Base-by-base conservation (phyloP, 2,797 vertebrate genomes). In the Cynodonichthys magdalenae region DNA sequence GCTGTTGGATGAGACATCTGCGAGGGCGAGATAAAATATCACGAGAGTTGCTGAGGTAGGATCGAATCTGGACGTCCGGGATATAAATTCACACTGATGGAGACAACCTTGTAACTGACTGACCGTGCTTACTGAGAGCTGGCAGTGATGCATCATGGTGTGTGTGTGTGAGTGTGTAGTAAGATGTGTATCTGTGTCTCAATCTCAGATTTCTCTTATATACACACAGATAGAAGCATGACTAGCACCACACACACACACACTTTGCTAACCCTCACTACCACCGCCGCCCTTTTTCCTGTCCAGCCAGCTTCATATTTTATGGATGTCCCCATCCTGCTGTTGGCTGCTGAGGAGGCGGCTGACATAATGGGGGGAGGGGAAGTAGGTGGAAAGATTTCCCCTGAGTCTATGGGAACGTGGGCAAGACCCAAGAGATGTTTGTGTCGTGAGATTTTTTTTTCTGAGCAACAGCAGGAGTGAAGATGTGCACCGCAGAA, bases 291-390 rank as follows among this genome's bases (percentile, higher is more conserved):
- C 53, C 54, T 68, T 80, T 42, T 69, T 82, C 77, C 80, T 67
- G 72, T 77, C 66, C 83, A 58, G 76, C 75, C 58, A 82, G 64
- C 78, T 76, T 88, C 82, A 90, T 92, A 64, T 88, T 88, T 90
- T 91, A 92, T 92, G 84, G 71, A 91, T 87, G 60, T 46, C 68
- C 71, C 58, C 36, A 72, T 84, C 60, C 70, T 71, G 71, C 71
- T 77, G 71, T 59, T 67, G 31, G 81, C 76, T 79, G 86, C 60
- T 15, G 82, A 73, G 68, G 66, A 65, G 63, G 71, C 28, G 9
- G 66, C 39, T 59, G 75, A 65, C 51, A 41, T 19, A 0, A 14
- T 46, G 48, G 39, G 41, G 28, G 49, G 20, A 36, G 19, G 65
- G 24, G 48, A 36, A 62, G 83, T 51, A 71, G 63, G 62, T 74